Percentiles rank a stretch among this genome's conserved stretches.
Evolutionary conservation across 2,113 vertebrate species (phyloP).

Genomic region (Ahaetulla prasina): DNA sequence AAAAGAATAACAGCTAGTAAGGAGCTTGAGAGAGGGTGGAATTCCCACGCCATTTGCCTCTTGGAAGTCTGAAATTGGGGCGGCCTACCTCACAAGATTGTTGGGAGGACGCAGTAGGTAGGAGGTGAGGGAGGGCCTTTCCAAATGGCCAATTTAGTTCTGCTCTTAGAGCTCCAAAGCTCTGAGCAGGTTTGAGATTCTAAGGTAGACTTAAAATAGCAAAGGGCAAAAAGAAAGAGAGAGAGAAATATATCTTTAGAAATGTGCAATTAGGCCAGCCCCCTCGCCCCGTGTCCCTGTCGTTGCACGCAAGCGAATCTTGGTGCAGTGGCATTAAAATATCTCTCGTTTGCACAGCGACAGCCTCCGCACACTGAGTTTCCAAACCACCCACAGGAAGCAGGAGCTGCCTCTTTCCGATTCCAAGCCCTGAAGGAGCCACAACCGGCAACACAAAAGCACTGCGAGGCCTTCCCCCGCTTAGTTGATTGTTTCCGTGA

Average conservation of each 20-base stretch:
- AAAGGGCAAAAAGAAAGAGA: neutral
- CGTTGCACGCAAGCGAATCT: neutral
- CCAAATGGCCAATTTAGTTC: no score
- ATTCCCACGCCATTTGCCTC: neutral
- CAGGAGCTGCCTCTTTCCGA: neutral
- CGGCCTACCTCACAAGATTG: neutral
- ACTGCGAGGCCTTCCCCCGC: neutral
- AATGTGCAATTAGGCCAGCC: neutral
- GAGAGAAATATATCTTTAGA: neutral
- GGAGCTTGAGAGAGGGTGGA: neutral
- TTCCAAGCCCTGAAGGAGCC: neutral
- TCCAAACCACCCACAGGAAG: neutral
- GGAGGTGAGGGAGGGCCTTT: neutral
- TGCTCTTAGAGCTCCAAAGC: neutral
- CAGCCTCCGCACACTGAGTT: neutral
- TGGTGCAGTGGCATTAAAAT: neutral
- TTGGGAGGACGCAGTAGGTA: neutral
- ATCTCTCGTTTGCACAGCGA: neutral
- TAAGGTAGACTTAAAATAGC: neutral
- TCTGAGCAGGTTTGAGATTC: neutral
- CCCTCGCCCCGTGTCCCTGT: neutral
- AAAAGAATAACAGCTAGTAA: neutral
- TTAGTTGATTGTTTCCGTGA: neutral
- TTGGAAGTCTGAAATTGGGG: neutral
- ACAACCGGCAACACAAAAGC: neutral